Evolutionary conservation across 2,113 vertebrate genomes (phyloP), one percentile per base, ranked within the genome.

Genomic region (Aix galericulata): DNA sequence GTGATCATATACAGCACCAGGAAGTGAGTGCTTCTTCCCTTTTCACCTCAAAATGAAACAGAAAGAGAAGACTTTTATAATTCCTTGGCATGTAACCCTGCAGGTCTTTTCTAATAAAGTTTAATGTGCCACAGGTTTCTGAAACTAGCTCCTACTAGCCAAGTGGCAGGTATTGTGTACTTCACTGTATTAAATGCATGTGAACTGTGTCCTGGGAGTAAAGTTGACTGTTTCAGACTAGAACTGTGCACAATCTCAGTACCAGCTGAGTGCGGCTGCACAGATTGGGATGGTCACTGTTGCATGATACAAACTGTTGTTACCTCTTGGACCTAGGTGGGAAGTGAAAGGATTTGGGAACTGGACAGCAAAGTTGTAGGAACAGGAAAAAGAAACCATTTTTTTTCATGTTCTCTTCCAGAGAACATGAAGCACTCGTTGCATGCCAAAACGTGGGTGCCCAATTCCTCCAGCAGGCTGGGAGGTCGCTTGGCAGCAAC

Each of bases 401-500:
- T 56, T 86, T 73, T 67, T 82, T 21, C 52, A 34, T 36, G 17
- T 34, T 89, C 9, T 76, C 27, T 78, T 64, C 29, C 29, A 67
- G 16, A 40, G 40, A 40, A 40, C 40, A 40, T 32, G 42, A 14
- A 27, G 21, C 0, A 0, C 17, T 52, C 0, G 0, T 13, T 0
- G 7, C 8, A 5, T 8, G 66, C 38, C 23, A 11, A 18, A 31
- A 16, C 0, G 0, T 0, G 31, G 31, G 16, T 50, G 17, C 20
- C 46, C 42, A 2, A 0, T 34, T 75, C 74, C 38, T 40, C 44
- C 53, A 31, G 42, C 60, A n/a, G 17, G 15, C 53, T 16, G 11
- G 10, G 32, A 79, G 27, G 32, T 32, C 2, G 3, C 50, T 31
- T 9, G 0, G 14, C 63, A 58, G 74, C 44, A 46, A 22, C 48